Percentiles rank a stretch among this genome's conserved stretches.
These are phyloP conservation scores for Dendropsophus ebraccatus DNA, from an alignment of 2,113 vertebrate genomes.

Conservation along the genomic window DNA sequence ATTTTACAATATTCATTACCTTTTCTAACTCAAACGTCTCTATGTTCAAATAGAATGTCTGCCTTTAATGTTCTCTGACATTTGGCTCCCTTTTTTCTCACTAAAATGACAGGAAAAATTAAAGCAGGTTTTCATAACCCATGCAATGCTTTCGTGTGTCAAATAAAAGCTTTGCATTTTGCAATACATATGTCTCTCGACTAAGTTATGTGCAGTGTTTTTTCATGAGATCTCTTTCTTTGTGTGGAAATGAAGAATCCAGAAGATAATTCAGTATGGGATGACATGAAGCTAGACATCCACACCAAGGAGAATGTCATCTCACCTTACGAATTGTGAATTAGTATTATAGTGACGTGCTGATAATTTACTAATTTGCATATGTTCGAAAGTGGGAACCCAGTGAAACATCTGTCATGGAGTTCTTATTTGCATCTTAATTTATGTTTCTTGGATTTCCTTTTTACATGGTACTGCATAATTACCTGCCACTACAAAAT, in stretches of 20 bases:
- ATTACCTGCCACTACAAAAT: not conserved
- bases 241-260: not conserved
- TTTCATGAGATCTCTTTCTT: conserved; percentile 1
- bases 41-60: conserved; percentile 51
- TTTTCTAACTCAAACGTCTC: conserved; percentile 41
- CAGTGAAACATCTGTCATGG: conserved; percentile 18
- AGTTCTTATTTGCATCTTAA: conserved; percentile 35
- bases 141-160: conserved; percentile 24
- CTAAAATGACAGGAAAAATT: conserved; percentile 40
- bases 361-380: conserved; percentile 36
- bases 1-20: conserved; percentile 52
- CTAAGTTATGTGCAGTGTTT: not conserved
- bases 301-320: conserved; percentile 6
- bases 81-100: conserved; percentile 30
- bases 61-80: conserved; percentile 52
- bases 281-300: not conserved
- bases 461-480: not conserved
- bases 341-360: not conserved
- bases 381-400: not conserved
- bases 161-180: conserved; percentile 38
- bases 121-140: conserved; percentile 32
- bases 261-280: not conserved
- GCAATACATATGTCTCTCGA: conserved; percentile 10
- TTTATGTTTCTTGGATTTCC: conserved; percentile 19
- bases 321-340: conserved; percentile 15